Conservation (phyloP, 2,797 vertebrate species). For the Dermochelys coriacea region DNA sequence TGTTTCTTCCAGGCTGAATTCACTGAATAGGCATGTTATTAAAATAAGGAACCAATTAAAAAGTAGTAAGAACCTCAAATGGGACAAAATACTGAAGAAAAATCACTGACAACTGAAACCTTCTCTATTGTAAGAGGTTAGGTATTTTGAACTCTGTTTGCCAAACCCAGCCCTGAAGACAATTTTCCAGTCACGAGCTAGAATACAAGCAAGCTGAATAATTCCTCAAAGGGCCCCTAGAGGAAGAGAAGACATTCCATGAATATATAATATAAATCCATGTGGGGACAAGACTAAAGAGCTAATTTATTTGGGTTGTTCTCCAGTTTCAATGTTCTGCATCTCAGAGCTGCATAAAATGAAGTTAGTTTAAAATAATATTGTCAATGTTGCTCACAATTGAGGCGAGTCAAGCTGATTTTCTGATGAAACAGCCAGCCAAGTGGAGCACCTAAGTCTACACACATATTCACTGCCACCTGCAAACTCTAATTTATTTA, state of each 20-base stretch:
- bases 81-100: background rate
- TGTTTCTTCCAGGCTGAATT: background rate
- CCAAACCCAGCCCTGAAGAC: background rate
- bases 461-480: background rate
- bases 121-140: background rate
- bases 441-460: background rate
- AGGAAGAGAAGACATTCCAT: background rate
- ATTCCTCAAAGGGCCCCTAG: background rate
- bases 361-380: background rate
- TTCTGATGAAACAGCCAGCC: background rate
- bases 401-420: background rate
- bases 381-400: background rate
- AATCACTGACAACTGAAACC: background rate
- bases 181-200: background rate
- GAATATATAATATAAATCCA: background rate
- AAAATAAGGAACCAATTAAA: background rate
- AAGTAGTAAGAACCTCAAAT: background rate
- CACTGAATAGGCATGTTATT: background rate
- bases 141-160: background rate
- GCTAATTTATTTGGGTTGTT: background rate
- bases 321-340: background rate
- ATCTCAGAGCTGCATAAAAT: background rate
- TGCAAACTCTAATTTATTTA: background rate
- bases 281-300: background rate
- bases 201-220: background rate